Evolutionary conservation across 2,888 invertebrate genomes (phyloP).

Genomic region (Coleophora deauratella): DNA sequence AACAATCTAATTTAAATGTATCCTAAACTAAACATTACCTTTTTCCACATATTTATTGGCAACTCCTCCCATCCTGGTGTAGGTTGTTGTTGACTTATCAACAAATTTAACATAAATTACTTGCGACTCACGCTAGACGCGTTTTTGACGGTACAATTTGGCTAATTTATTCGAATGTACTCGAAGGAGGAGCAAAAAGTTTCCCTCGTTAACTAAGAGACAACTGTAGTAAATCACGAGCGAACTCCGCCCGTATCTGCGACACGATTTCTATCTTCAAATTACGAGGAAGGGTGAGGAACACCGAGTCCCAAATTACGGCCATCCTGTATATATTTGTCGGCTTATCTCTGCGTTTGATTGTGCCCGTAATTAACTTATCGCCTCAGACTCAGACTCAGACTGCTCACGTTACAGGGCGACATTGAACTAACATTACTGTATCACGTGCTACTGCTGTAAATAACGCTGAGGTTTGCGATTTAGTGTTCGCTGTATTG

Average conservation of each 20-base stretch:
- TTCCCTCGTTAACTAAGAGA: constrained; percentile 56
- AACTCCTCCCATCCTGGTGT: no score
- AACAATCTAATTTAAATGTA: no score
- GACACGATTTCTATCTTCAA: constrained; percentile 54
- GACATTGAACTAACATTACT: no score
- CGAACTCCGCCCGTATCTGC: constrained; percentile 42
- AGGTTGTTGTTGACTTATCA: no score
- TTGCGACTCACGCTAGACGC: constrained; percentile 5
- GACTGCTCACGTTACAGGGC: no score
- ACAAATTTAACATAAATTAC: no score
- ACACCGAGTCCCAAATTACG: constrained; percentile 27
- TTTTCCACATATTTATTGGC: no score
- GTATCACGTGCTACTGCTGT: no score
- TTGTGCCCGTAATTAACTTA: background rate
- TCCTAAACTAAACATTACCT: no score
- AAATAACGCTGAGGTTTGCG: no score
- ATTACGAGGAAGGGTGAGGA: constrained; percentile 37
- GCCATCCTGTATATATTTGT: constrained; percentile 23
- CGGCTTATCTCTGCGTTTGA: constrained; percentile 10
- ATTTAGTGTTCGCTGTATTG: no score
- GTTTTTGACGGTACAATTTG: constrained; percentile 37
- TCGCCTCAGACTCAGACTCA: no score
- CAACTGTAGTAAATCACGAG: constrained; percentile 58
- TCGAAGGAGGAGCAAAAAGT: constrained; percentile 51
- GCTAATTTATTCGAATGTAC: constrained; percentile 51